Conservation (phyloP, 2,113 vertebrate species). For the Etia nguti region DNA sequence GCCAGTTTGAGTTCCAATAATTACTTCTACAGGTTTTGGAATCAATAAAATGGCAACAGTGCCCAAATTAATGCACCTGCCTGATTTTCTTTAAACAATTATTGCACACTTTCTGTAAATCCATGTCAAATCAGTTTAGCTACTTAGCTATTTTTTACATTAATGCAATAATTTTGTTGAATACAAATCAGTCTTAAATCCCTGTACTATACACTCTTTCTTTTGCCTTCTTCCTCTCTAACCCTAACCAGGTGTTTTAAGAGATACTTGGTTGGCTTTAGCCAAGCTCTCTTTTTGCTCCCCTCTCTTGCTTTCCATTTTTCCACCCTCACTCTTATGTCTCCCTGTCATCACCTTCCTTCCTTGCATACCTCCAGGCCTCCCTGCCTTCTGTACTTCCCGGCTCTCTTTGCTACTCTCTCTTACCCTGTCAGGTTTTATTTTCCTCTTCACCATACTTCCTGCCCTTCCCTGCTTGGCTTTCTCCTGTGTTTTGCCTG, state of each 20-base stretch:
- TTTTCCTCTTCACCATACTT: neutral
- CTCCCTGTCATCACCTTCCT: neutral
- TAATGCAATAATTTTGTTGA: neutral
- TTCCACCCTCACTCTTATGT: neutral
- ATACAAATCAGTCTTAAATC: neutral
- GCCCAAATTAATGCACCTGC: no score
- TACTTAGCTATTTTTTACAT: neutral
- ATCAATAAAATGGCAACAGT: no score
- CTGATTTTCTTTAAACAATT: no score
- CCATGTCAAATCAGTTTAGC: neutral
- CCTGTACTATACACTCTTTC: neutral
- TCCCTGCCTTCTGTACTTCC: neutral
- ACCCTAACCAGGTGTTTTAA: constrained; percentile 19
- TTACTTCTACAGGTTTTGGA: no score
- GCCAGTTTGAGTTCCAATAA: no score
- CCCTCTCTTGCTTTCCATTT: neutral
- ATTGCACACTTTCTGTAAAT: no score
- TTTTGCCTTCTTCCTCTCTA: neutral
- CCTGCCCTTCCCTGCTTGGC: neutral
- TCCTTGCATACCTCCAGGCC: neutral
- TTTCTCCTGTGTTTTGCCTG: constrained; percentile 16
- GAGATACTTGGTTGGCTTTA: constrained; percentile 35
- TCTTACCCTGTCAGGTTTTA: neutral
- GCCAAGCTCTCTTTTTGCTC: constrained; percentile 17
- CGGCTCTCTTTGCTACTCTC: neutral